phyloP scores from a whole-genome alignment of 2,113 vertebrate genomes.

The Steatornis caripensis region DNA sequence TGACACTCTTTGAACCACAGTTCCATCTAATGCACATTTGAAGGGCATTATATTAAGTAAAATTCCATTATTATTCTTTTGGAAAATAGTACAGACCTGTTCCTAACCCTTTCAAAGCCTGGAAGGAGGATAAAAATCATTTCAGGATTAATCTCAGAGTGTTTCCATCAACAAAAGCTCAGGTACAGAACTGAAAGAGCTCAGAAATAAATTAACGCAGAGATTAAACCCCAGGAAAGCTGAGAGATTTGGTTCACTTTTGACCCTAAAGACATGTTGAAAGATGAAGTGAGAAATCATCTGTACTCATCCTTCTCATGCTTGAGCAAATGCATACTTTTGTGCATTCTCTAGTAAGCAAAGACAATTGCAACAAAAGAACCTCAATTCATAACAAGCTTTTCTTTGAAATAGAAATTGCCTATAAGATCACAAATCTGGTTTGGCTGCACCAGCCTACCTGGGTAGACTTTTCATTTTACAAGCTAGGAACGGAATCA shows the following conservation, averaged over 20 bases:
- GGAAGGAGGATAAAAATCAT: neutral
- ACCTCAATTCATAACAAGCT: accelerated
- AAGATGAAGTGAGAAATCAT: neutral
- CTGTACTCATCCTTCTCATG: neutral
- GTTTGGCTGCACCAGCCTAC: neutral
- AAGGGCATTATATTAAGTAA: neutral
- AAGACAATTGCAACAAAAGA: neutral
- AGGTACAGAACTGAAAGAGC: neutral
- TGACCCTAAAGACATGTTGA: neutral
- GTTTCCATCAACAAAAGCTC: neutral
- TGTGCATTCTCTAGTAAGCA: neutral
- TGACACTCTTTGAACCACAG: neutral
- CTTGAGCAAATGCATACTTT: neutral
- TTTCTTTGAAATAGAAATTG: neutral
- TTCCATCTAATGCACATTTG: neutral
- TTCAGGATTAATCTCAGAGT: neutral
- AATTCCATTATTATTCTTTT: neutral
- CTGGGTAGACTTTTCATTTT: neutral
- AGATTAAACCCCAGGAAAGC: neutral
- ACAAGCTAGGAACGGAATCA: neutral
- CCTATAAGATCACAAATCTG: neutral
- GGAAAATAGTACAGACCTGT: neutral
- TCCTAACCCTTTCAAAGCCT: neutral
- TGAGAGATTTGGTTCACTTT: neutral
- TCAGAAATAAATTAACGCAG: neutral